Evolutionary conservation across 2,797 vertebrate genomes (phyloP), one percentile per base, ranked within the genome.

Genomic region (Malurus splendens): DNA sequence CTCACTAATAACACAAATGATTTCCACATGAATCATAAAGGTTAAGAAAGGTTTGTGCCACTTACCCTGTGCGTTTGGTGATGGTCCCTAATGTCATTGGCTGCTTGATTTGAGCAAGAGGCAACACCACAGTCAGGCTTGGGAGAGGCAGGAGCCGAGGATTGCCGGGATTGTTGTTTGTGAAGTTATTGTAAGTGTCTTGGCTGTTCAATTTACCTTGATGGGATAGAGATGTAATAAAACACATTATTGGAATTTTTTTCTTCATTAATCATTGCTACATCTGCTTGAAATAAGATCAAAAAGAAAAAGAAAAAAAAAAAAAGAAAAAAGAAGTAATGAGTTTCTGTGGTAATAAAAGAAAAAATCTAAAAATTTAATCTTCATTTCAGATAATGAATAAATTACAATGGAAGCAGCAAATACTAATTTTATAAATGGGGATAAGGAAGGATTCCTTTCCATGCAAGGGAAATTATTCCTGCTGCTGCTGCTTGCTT

Each of bases 41-140:
- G 4, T 33, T 30, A 42, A 48, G 88, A 66, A 81, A 90, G 62
- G 56, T 62, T 45, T 27, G 48, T 44, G 78, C 30, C 57, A 92
- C 98, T 98, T 98, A 99, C 99, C 99, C 98, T 5, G 98, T 98
- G 70, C 99, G 98, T 88, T 99, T 99, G 90, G 99, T 99, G 97
- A 99, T 99, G 96, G 98, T 99, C 67, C 99, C 98, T 68, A 99
- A 96, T 24, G 98, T 99, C 98, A 99, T 98, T 83, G 98, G 99
- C 94, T 99, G 99, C 64, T 99, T 99, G 97, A 99, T 99, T 93
- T 99, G 99, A 56, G 98, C 99, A 82, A 99, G 97, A 52, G 99
- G 99, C 77, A 98, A 97, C 82, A 99, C 98, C 47, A 98, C 97
- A 1, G 98, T 99, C 93, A 99, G 95, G 92, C 97, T 99, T 54